phyloP scores from a whole-genome alignment of 1,140 invertebrate species.

The Lepidurus arcticus region DNA sequence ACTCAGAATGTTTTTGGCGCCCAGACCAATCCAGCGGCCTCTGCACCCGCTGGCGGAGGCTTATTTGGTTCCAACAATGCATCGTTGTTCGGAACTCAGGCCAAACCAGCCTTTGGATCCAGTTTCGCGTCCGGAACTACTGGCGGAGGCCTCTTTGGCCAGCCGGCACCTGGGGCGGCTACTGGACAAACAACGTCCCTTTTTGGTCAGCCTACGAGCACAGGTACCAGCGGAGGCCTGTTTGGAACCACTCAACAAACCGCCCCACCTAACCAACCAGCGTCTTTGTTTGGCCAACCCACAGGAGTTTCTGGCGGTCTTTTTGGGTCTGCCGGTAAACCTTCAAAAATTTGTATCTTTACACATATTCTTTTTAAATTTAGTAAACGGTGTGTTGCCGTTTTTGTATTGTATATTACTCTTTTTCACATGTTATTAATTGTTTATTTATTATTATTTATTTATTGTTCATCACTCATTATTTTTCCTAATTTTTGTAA shows the following conservation, averaged over 20 bases:
- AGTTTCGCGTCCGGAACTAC: constrained; percentile 49
- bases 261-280: constrained; percentile 29
- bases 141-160: constrained; percentile 53
- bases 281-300: constrained; percentile 34
- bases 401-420: too few species aligned
- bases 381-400: too few species aligned
- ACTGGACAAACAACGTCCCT: constrained; percentile 47
- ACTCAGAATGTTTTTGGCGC: constrained; percentile 36
- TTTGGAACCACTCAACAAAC: constrained; percentile 38
- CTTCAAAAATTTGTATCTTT: neutral
- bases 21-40: constrained; percentile 22
- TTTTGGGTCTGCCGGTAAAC: constrained; percentile 27
- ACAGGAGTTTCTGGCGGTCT: neutral
- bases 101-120: constrained; percentile 49
- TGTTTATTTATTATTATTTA: neutral
- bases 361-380: neutral
- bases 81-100: constrained; percentile 55
- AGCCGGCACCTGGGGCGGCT: constrained; percentile 42
- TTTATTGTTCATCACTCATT: neutral
- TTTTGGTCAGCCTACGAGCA: constrained; percentile 57
- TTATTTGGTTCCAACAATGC: constrained; percentile 52
- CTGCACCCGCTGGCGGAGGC: constrained; percentile 16
- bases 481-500: neutral
- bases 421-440: too few species aligned
- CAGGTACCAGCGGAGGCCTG: constrained; percentile 42